These are phyloP conservation scores for Channa maculata DNA, from an alignment of 2,113 vertebrate species.

Conservation along the genomic window DNA sequence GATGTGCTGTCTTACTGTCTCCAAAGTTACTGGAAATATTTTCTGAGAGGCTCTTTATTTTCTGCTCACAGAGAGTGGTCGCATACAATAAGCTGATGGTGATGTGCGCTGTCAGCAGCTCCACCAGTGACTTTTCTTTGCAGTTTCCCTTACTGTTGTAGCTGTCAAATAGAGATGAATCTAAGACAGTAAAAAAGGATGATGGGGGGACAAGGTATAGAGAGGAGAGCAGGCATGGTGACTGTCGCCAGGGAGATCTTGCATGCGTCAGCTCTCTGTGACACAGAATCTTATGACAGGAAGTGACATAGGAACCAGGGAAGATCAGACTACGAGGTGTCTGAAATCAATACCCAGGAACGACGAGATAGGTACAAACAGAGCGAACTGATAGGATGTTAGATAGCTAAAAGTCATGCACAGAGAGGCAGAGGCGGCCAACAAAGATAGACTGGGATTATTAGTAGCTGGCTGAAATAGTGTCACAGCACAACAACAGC, in stretches of 20 bases:
- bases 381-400: slow-evolving; percentile 65
- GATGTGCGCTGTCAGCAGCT: slow-evolving; percentile 48
- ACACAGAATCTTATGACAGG: slow-evolving; percentile 77
- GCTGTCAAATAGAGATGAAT: slow-evolving; percentile 28
- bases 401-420: slow-evolving; percentile 52
- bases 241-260: slow-evolving; percentile 49
- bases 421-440: slow-evolving; percentile 4
- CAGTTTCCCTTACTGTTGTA: slow-evolving; percentile 2
- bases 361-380: slow-evolving; percentile 60
- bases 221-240: slow-evolving; percentile 2
- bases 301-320: slow-evolving; percentile 76
- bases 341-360: slow-evolving; percentile 73
- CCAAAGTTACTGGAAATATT: slow-evolving; percentile 10
- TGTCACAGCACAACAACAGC: slow-evolving; percentile 12
- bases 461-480: slow-evolving; percentile 8
- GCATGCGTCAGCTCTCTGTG: slow-evolving; percentile 41
- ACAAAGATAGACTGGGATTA: slow-evolving; percentile 26
- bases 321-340: slow-evolving; percentile 72
- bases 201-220: neutral
- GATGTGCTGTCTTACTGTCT: neutral
- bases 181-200: neutral
- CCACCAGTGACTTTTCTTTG: slow-evolving; percentile 21
- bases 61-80: slow-evolving; percentile 3
- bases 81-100: slow-evolving; percentile 16
- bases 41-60: slow-evolving; percentile 1